A percentile compares a stretch with the other conserved stretches of the same genome.
phyloP scores from a whole-genome alignment of 2,113 vertebrate species.

The Nettapus auritus region DNA sequence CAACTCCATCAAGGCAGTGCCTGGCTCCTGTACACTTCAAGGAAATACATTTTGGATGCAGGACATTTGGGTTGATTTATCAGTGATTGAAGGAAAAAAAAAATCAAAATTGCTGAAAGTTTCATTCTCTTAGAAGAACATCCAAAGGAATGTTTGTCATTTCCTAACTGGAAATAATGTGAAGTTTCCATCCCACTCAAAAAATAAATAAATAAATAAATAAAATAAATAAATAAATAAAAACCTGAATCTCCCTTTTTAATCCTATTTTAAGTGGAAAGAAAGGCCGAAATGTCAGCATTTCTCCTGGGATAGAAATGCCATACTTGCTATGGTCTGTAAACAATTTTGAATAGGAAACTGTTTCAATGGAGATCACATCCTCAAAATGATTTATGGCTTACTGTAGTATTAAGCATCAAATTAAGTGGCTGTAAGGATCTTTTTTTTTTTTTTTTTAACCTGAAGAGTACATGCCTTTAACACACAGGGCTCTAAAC shows the following conservation, averaged over 20 bases:
- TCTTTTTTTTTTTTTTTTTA: neutral
- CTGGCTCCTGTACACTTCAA: neutral
- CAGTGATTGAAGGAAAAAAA: neutral
- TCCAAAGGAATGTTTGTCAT: conserved; percentile 44
- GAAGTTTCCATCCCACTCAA: neutral
- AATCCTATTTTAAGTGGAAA: neutral
- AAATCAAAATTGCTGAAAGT: neutral
- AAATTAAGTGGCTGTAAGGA: neutral
- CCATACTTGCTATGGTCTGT: neutral
- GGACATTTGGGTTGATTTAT: neutral
- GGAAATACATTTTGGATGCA: neutral
- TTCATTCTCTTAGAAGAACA: neutral
- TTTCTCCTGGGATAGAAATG: conserved; percentile 3
- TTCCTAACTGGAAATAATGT: conserved; percentile 14
- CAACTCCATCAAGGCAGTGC: neutral
- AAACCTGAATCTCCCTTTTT: neutral
- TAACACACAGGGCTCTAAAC: neutral
- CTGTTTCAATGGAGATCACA: conserved; percentile 9
- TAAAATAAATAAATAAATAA: neutral
- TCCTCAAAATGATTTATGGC: conserved; percentile 19
- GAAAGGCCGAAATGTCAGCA: conserved; percentile 7
- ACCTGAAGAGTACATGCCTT: neutral
- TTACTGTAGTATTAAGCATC: neutral
- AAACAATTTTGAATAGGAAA: conserved; percentile 22
- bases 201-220: neutral